Evolutionary conservation across 2,113 vertebrate genomes (phyloP).

Genomic region (Dipodomys merriami): DNA sequence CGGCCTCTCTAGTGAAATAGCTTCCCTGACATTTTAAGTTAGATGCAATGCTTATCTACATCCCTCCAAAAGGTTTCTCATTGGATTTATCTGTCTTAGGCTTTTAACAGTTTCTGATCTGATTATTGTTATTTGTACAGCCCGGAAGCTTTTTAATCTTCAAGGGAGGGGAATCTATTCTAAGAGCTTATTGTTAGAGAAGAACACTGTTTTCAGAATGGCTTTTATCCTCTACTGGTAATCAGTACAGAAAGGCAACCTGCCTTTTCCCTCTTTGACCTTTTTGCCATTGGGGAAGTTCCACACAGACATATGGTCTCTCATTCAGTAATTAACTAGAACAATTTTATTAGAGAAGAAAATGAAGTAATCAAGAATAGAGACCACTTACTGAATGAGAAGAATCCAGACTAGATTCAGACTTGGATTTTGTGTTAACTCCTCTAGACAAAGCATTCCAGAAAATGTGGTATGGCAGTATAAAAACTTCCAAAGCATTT

Average conservation of each 20-base stretch:
- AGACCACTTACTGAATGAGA: not conserved
- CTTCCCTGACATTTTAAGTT: slow-evolving; percentile 69
- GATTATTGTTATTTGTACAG: slow-evolving; percentile 68
- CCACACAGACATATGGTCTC: not conserved
- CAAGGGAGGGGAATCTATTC: slow-evolving; percentile 55
- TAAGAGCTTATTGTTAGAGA: slow-evolving; percentile 52
- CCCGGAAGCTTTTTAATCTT: slow-evolving; percentile 68
- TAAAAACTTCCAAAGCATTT: not conserved
- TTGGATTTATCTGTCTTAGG: slow-evolving; percentile 72
- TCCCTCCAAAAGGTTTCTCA: slow-evolving; percentile 61
- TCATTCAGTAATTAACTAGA: slow-evolving; percentile 58
- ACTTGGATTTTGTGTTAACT: not conserved
- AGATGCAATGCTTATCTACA: slow-evolving; percentile 56
- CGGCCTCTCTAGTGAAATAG: slow-evolving; percentile 40
- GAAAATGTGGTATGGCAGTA: not conserved
- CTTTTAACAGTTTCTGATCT: slow-evolving; percentile 74
- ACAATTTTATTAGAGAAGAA: slow-evolving; percentile 26
- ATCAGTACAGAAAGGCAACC: slow-evolving; percentile 50
- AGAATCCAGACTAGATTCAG: slow-evolving; percentile 9
- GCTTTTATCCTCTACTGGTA: slow-evolving; percentile 35
- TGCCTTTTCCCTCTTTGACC: slow-evolving; percentile 18
- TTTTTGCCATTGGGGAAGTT: slow-evolving; percentile 45
- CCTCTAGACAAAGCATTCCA: not conserved
- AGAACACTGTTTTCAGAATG: slow-evolving; percentile 51
- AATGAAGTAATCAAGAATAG: not conserved